Conservation (phyloP, 2,113 vertebrate species). For the Setophaga coronata region DNA sequence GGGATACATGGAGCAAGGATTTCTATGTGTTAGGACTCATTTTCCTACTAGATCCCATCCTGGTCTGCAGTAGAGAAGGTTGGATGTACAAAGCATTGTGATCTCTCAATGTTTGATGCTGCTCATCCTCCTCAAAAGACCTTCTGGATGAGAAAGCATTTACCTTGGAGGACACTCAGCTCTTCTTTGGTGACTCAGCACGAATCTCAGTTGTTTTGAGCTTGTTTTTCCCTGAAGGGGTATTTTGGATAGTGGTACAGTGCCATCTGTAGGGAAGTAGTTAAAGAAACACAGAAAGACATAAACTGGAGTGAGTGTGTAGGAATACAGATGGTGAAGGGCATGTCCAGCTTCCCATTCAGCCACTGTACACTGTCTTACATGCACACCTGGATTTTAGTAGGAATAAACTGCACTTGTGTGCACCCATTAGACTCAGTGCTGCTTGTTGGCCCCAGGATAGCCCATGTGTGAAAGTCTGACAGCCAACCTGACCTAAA, state of each 20-base stretch:
- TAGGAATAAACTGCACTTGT: neutral
- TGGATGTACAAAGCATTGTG: neutral
- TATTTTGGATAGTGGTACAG: constrained; percentile 44
- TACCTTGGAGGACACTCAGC: neutral
- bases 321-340: neutral
- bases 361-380: neutral
- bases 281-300: constrained; percentile 14
- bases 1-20: neutral
- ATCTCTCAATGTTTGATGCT: neutral
- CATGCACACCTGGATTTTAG: neutral
- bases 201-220: neutral
- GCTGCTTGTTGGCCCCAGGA: neutral
- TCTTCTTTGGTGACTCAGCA: neutral
- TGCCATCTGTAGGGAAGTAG: constrained; percentile 66
- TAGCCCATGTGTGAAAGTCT: neutral
- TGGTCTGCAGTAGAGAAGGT: neutral
- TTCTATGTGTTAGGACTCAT: neutral
- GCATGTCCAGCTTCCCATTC: neutral
- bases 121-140: neutral
- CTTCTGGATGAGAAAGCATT: neutral
- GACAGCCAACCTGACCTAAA: neutral
- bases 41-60: neutral
- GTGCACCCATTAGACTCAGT: neutral
- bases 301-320: neutral
- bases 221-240: neutral